Evolutionary conservation across 1,140 invertebrate species (phyloP).

Genomic region (Laodelphax striatellus): DNA sequence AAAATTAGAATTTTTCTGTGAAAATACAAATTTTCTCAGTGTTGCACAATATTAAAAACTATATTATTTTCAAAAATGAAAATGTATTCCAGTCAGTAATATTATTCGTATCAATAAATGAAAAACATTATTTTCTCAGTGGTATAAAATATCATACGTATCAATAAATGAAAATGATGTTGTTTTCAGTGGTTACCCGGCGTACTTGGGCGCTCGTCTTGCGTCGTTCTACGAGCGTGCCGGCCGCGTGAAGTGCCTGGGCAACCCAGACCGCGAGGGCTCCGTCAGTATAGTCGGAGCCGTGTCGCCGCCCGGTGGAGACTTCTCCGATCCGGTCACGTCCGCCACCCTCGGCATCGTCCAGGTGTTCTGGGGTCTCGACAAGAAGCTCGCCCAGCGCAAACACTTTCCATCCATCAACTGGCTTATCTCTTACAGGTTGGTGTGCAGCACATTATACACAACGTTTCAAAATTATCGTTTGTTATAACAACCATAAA

Average conservation of each 20-base stretch:
- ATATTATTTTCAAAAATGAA: no score
- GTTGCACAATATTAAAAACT: no score
- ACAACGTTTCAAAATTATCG: no score
- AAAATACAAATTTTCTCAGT: no score
- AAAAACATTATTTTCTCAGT: no score
- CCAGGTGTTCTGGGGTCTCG: conserved; percentile 99
- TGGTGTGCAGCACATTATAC: background rate
- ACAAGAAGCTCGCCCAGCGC: conserved; percentile 97
- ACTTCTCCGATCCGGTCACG: conserved; percentile 99
- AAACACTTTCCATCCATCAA: conserved; percentile 99
- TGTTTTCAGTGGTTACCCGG: conserved; percentile 83
- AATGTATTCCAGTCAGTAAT: no score
- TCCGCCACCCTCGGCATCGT: conserved; percentile 98
- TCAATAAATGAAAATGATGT: no score
- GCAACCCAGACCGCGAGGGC: conserved; percentile 94
- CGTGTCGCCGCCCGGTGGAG: conserved; percentile 98
- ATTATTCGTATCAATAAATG: no score
- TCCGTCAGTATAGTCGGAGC: conserved; percentile 99
- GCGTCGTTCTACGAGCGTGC: conserved; percentile 99
- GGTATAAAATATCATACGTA: no score
- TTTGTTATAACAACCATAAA: no score
- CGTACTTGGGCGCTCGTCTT: conserved; percentile 93
- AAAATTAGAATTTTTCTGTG: no score
- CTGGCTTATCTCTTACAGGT: conserved; percentile 97
- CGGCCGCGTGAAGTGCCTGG: conserved; percentile 93